Evolutionary conservation across 2,113 vertebrate species (phyloP), one percentile per base, ranked within the genome.

Genomic region (Excalfactoria chinensis): DNA sequence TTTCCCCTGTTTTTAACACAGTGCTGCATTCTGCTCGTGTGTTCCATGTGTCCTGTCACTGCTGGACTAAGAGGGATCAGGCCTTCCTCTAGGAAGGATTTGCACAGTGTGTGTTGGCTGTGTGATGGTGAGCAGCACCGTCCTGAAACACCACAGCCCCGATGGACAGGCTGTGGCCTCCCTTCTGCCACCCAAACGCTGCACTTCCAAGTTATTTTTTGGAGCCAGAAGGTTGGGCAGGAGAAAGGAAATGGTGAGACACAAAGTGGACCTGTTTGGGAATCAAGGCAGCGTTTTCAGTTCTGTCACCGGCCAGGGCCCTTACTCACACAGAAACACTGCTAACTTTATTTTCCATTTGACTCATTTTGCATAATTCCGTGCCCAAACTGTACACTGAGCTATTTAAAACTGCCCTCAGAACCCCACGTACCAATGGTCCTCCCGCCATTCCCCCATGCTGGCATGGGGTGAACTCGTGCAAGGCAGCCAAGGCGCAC

Each of bases 331-430:
- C 77, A 3, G 1, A 56, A 95, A 96, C 95, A 95, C 78, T 91
- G 59, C 28, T 22, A 80, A 92, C 94, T 92, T 96, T 95, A 73
- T 95, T 96, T 93, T 94, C 93, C 91, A 49, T 51, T 85, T 85
- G 94, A 93, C 84, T 93, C 78, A 77, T 83, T 95, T 93, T 58
- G 51, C 87, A 41, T 85, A 91, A 96, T 44, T 71, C 72, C 51
- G 3, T 7, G 32, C 72, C 85, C 72, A 51, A 88, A 93, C 84
- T 2, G 37, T 3, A 68, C n/a, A 40, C 84, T 34, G 46, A 44
- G 5, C 89, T 79, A 34, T 76, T 89, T 63, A 56, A 85, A 91
- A 76, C 28, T 23, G 43, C 48, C 20, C 51, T 67, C 62, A 40
- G 71, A 79, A 40, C 37, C 11, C 12, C 48, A 37, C 37, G 53